These are phyloP conservation scores for Sphinx pinastri DNA, from an alignment of 2,888 invertebrate species.

Conservation along the genomic window DNA sequence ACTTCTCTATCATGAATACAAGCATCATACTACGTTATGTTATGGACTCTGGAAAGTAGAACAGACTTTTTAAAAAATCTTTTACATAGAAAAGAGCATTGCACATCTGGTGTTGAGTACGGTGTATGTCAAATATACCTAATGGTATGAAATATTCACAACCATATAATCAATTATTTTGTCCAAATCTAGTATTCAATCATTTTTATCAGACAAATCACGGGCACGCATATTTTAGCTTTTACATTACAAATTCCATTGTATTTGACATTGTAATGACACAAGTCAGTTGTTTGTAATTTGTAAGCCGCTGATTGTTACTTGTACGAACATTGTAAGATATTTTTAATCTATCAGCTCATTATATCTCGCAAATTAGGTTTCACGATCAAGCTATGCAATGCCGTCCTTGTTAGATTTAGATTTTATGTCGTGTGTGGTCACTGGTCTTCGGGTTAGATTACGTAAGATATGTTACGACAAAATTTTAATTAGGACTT, in stretches of 20 bases:
- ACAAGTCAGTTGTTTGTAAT: slow-evolving; percentile 30
- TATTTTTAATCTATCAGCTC: slow-evolving; percentile 36
- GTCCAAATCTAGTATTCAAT: not conserved
- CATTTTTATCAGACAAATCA: not conserved
- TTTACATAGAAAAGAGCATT: no score
- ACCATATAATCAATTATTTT: no score
- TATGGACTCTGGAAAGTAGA: no score
- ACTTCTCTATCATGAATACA: no score
- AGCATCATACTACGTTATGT: no score
- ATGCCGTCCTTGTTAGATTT: not conserved
- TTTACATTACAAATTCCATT: slow-evolving; percentile 12
- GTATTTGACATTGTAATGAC: slow-evolving; percentile 9
- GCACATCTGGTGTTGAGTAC: no score
- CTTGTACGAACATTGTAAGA: slow-evolving; percentile 28
- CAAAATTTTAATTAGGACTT: not conserved
- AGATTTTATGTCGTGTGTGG: slow-evolving; percentile 11
- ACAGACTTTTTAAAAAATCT: no score
- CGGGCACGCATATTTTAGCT: not conserved
- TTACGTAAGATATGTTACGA: slow-evolving; percentile 2
- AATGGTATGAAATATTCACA: no score
- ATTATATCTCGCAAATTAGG: slow-evolving; percentile 37
- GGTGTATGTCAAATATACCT: no score
- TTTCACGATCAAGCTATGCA: slow-evolving; percentile 24
- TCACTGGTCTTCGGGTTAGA: slow-evolving; percentile 2
- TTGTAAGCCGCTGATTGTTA: slow-evolving; percentile 1